Conservation (phyloP, 1,140 invertebrate genomes). For the Heliconius congener region DNA sequence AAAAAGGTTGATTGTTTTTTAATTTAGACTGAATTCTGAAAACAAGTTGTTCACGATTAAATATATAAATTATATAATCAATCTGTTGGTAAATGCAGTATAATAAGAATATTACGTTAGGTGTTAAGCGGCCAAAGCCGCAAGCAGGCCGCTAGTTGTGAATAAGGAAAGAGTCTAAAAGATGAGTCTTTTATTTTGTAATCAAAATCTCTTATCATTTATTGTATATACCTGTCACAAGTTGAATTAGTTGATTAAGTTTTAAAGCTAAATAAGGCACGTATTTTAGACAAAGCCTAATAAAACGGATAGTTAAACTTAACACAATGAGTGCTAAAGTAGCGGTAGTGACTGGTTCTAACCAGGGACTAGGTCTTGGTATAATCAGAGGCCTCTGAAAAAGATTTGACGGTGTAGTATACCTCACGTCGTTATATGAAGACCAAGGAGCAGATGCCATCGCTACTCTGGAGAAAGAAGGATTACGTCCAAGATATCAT, state of each 20-base stretch:
- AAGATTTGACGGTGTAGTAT: constrained; percentile 83
- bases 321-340: constrained; percentile 57
- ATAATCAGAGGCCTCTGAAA: constrained; percentile 85
- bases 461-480: constrained; percentile 75
- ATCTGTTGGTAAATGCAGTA: too few relatives aligned
- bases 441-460: constrained; percentile 82
- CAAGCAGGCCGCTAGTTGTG: not conserved
- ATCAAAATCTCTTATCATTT: not conserved
- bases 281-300: not conserved
- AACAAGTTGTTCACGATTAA: too few relatives aligned
- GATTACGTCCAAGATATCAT: constrained; percentile 83
- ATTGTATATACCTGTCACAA: not conserved
- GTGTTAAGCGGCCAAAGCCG: too few relatives aligned
- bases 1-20: too few relatives aligned
- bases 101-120: too few relatives aligned
- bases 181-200: not conserved
- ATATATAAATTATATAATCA: too few relatives aligned
- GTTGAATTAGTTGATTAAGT: not conserved
- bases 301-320: too few relatives aligned
- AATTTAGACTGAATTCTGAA: too few relatives aligned
- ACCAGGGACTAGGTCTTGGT: constrained; percentile 89
- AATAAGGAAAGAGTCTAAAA: not conserved
- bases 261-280: not conserved
- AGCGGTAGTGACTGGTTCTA: constrained; percentile 86
- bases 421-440: constrained; percentile 83